Conservation (phyloP, 1,140 invertebrate genomes). For the Brachionus plicatilis region DNA sequence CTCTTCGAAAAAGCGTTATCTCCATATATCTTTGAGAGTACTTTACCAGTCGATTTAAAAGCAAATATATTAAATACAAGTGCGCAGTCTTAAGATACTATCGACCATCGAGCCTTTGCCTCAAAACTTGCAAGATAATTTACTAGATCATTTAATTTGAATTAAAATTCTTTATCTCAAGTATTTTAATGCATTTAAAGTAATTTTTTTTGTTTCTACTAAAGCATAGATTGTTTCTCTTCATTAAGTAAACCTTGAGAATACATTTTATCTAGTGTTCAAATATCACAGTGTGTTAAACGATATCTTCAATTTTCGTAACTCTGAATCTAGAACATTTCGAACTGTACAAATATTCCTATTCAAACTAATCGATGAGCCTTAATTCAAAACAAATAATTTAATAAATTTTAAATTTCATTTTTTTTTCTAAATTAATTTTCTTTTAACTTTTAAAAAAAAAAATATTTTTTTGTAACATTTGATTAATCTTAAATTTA, state of each 20-base stretch:
- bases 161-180: constrained; percentile 25
- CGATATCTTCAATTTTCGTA: neutral
- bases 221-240: neutral
- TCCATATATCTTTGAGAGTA: neutral
- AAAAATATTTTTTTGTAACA: neutral
- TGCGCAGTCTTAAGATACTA: neutral
- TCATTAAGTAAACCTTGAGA: neutral
- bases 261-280: neutral
- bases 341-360: neutral
- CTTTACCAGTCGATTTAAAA: constrained; percentile 4
- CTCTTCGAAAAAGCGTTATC: neutral
- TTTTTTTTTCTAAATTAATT: no score
- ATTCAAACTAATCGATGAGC: no score
- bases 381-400: no score
- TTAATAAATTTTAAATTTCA: no score
- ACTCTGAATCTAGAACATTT: neutral
- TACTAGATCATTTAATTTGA: constrained; percentile 36
- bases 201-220: neutral
- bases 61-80: constrained; percentile 14
- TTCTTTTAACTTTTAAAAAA: neutral
- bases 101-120: neutral
- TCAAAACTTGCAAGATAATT: neutral
- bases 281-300: neutral
- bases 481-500: neutral
- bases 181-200: neutral